Percentiles rank a stretch among this genome's conserved stretches.
phyloP scores from a whole-genome alignment of 2,888 invertebrate genomes.

The Rhagonycha fulva region DNA sequence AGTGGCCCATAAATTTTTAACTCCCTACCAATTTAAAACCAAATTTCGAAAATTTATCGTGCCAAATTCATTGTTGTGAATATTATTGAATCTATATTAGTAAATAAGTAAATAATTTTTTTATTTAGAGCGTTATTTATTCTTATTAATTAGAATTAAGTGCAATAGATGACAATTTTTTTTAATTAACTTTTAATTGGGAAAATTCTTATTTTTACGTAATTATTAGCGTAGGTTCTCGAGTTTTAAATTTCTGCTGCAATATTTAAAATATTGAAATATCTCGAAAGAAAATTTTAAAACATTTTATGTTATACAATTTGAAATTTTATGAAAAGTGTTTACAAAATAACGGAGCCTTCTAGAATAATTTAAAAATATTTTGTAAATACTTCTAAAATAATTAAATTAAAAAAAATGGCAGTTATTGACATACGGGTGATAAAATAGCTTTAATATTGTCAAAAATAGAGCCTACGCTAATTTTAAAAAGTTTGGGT shows the following conservation, averaged over 20 bases:
- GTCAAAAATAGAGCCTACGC: slow-evolving; percentile 19
- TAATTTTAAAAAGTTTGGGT: slow-evolving; percentile 22
- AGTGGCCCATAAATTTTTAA: slow-evolving; percentile 12
- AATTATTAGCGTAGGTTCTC: background rate
- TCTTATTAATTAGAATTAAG: slow-evolving; percentile 2
- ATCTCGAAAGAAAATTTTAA: background rate
- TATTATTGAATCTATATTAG: background rate
- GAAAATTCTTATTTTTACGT: background rate
- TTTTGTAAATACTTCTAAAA: background rate
- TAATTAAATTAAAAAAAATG: background rate
- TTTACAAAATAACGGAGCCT: background rate
- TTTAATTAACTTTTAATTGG: background rate
- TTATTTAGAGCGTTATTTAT: background rate
- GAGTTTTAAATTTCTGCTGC: background rate
- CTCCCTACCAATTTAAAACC: slow-evolving; percentile 3
- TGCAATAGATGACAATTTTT: background rate
- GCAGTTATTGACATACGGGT: slow-evolving; percentile 14
- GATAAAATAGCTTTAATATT: slow-evolving; percentile 23
- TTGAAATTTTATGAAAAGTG: background rate
- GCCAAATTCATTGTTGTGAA: slow-evolving; percentile 12
- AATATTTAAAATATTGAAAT: background rate
- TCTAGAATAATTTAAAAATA: background rate
- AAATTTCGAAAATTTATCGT: slow-evolving; percentile 11
- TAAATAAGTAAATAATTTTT: background rate
- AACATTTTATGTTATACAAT: too few species aligned